Base-by-base conservation (phyloP, 2,888 invertebrate species). In the Crossocerus cetratus region DNA sequence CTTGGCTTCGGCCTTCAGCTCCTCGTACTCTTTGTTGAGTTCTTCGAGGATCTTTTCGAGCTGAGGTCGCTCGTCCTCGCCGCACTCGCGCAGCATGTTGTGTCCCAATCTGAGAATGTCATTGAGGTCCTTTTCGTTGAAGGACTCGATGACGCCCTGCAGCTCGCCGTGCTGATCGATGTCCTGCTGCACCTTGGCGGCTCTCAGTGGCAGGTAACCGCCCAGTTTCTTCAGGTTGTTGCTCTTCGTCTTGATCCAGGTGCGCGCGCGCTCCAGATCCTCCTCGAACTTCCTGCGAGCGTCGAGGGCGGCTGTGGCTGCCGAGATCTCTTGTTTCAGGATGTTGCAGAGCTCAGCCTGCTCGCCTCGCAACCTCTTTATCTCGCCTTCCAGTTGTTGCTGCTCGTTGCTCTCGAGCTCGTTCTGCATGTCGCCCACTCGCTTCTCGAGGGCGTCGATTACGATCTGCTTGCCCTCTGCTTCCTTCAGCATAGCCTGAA, bases 391-490 rank as follows among this genome's bases (percentile, higher is more conserved):
- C 60, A 98, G 90, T 86, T 95, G 94, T 80, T 94, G 94, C 81
- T 96, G 94, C 89, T 98, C 98, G 0, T 94, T 93, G 4, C 95
- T 94, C 88, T 98, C 97, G 45, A 98, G 90, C 88, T 97, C 97
- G 71, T 95, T 94, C 85, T 95, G 94, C 91, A 98, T 95, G 79
- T 96, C 96, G 73, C 94, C 93, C 14, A 97, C 94, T 71, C 97
- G 94, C 90, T 96, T 96, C 82, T 96, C 95, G 23, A 98, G 91
- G 0, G 96, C 95, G 83, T 97, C 96, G 69, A 96, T 94, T 3
- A 96, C 93, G 0, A 95, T 93, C 84, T 95, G 94, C 89, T 97
- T 97, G 8, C 95, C 94, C 84, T 97, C 96, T 1, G 96, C 94
- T 90, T 98, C 97, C 90, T 96, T 96, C 62, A 96, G 91, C 66